These are phyloP conservation scores for Pandemis heparana DNA, from an alignment of 2,888 invertebrate species.

Conservation along the genomic window DNA sequence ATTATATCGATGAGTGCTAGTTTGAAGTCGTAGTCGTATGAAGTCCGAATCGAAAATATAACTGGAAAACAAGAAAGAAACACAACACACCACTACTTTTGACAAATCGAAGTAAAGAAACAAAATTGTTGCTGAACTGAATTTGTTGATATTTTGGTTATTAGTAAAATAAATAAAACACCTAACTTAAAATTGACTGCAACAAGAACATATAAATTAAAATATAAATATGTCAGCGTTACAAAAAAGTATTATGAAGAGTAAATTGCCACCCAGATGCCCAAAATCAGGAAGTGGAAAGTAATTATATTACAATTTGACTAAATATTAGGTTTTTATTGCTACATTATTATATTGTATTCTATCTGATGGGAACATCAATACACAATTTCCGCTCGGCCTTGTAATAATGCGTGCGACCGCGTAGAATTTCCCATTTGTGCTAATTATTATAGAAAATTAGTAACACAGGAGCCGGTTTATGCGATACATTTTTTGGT, in stretches of 20 bases:
- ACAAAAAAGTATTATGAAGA: conserved; percentile 89
- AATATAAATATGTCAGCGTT: conserved; percentile 86
- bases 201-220: conserved; percentile 4
- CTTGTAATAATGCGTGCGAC: not conserved
- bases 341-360: conserved; percentile 36
- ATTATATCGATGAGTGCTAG: conserved; percentile 1
- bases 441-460: not conserved
- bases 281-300: conserved; percentile 72
- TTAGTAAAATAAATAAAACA: conserved; percentile 18
- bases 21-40: not conserved
- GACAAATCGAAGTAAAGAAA: conserved; percentile 24
- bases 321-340: conserved; percentile 12
- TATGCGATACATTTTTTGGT: not conserved
- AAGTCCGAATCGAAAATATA: not conserved
- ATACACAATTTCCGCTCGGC: not conserved
- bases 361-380: conserved; percentile 21
- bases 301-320: conserved; percentile 54
- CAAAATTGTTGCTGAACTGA: conserved; percentile 21
- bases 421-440: not conserved
- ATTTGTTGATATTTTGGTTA: conserved; percentile 34
- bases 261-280: conserved; percentile 87
- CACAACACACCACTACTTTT: conserved; percentile 25
- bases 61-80: not conserved
- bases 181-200: conserved; percentile 11
- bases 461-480: not conserved